Evolutionary conservation across 2,888 invertebrate species (phyloP), one percentile per base, ranked within the genome.

Genomic region (Strigamia crassipes): DNA sequence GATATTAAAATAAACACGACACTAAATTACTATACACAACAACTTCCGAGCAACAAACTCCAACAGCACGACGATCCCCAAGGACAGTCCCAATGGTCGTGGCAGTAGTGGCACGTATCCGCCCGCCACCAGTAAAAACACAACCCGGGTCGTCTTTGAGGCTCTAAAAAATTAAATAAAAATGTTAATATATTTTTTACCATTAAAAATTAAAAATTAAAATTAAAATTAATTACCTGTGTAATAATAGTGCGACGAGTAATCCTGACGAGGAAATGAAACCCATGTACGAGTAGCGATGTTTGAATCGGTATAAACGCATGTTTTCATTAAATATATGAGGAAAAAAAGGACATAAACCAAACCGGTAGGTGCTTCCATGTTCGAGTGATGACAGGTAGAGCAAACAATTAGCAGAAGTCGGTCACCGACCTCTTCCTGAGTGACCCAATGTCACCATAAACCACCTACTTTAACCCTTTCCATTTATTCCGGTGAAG

Each of bases 81-180:
- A 10, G 66, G 23, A 66, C 66, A 66, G 12, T 66, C 66, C 66
- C 66, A 66, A 15, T 66, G 66, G 23, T 66, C 66, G 13, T 66
- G 66, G 15, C 66, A 66, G 66, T 66, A 66, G 27, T 66, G 23
- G 27, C 66, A 66, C 23, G 23, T 27, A 27, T 66, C 27, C 4
- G 23, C 1, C 12, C 66, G 23, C 66, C 66, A 66, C 23, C 23
- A 66, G 66, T 15, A 66, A 66, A 66, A 66, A 66, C 66, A 66
- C 13, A 27, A 9, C 6, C 66, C 66, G 9, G 10, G 66, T 27
- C 10, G 66, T 27, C 66, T 66, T 23, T 66, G 66, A 9, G 27
- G 27, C 27, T 8, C 66, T 66, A 15, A 66, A 15, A 66, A 21
- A 27, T 66, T 1, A 27, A 66, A 27, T 66, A 27, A 12, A 66